Base-by-base conservation (phyloP, 2,113 vertebrate genomes). In the Cairina moschata region DNA sequence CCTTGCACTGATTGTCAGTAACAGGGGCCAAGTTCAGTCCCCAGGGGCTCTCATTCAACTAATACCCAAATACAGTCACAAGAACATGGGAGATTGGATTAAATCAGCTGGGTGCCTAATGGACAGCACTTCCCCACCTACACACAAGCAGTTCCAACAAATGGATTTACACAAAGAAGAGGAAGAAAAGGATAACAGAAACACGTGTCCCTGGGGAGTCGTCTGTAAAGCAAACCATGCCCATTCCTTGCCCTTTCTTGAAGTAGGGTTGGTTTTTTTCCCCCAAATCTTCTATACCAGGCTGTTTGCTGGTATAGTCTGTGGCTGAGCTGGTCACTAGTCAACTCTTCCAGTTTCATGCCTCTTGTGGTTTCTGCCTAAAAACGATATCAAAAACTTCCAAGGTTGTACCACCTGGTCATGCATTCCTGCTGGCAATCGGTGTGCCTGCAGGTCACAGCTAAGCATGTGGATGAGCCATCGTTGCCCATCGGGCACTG, bases 401-500 rank as follows among this genome's bases (percentile, higher is more conserved):
- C 36, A 18, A n/a, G 52, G 40, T 40, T 28, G 6, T 9, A 2
- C 5, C 2, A 1, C 22, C 29, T 55, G 32, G 59, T 23, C 6
- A 25, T 7, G 40, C 1, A 1, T 1, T 46, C 2, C 28, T 31
- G 69, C n/a, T 20, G 75, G 34, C 5, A 54, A 6, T 31, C 16
- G 1, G 8, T 11, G 31, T 42, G 9, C 3, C 31, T 2, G 1
- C 9, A 22, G 73, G 31, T 44, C 59, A 16, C n/a, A 32, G 26
- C 23, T 56, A 4, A 6, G 5, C 1, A 5, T 1, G 5, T 0
- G 5, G 11, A 38, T 0, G 0, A 80, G 72, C 40, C 29, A 23
- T 76, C 4, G 3, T 3, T 58, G 73, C 67, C 36, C 31, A 1
- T 1, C 25, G 20, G 60, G 69, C 36, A 1, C 68, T 25, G 78